A percentile compares a stretch with the other conserved stretches of the same genome.
phyloP scores from a whole-genome alignment of 2,797 vertebrate species.

The Pseudochirops corinnae region DNA sequence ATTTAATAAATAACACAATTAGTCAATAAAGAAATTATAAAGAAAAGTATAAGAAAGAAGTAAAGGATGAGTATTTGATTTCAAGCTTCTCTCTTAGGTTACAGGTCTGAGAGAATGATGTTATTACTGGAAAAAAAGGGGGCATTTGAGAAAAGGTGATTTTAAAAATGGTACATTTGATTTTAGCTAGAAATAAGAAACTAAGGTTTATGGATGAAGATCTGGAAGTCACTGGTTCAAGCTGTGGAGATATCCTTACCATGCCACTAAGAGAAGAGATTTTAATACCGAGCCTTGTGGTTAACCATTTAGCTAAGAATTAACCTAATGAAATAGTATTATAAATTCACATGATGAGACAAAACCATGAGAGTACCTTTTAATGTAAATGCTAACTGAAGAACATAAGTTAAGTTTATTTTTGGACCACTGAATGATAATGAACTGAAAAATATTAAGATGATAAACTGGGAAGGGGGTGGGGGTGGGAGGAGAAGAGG shows the following conservation, averaged over 20 bases:
- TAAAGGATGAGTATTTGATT: not conserved
- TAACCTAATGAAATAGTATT: conserved; percentile 11
- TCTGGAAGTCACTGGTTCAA: not conserved
- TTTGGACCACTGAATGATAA: not conserved
- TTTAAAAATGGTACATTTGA: not conserved
- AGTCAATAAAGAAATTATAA: not conserved
- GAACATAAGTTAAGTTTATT: not conserved
- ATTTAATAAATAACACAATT: not conserved
- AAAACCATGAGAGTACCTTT: conserved; percentile 1
- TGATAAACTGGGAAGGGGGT: not conserved
- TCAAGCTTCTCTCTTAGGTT: not conserved
- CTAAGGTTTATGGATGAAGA: not conserved
- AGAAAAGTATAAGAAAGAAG: not conserved
- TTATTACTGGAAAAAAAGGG: not conserved
- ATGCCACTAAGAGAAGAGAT: not conserved
- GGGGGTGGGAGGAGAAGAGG: too few species aligned
- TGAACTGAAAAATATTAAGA: not conserved
- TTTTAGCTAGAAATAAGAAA: not conserved
- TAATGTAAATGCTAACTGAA: not conserved
- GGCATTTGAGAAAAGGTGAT: not conserved
- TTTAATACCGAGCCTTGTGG: not conserved
- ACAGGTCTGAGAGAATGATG: not conserved
- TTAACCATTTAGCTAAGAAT: not conserved
- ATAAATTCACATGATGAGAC: not conserved
- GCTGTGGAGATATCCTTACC: not conserved